Percentiles rank a stretch among this genome's conserved stretches.
These are phyloP conservation scores for Drosophila pachea DNA, from an alignment of 1,140 invertebrate species.

Conservation along the genomic window DNA sequence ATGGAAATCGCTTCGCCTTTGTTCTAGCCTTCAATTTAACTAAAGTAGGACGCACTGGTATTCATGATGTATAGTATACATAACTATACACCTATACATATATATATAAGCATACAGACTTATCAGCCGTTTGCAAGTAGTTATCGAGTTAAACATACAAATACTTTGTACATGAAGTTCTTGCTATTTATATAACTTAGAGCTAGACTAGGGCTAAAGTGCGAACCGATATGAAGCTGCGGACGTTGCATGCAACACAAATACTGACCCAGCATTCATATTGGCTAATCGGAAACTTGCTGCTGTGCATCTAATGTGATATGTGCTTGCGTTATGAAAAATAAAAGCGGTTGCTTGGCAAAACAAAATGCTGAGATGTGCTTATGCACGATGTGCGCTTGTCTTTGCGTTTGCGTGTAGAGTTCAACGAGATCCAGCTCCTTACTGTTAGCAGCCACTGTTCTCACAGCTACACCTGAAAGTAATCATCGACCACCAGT, in stretches of 20 bases:
- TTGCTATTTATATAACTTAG: constrained; percentile 26
- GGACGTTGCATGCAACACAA: constrained; percentile 8
- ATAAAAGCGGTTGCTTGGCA: constrained; percentile 68
- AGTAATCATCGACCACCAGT: constrained; percentile 70
- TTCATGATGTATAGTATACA: constrained; percentile 36
- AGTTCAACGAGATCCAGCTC: constrained; percentile 64
- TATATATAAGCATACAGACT: constrained; percentile 13
- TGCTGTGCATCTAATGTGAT: constrained; percentile 34
- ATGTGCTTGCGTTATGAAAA: constrained; percentile 59
- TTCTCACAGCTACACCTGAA: constrained; percentile 60
- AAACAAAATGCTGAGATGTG: constrained; percentile 37
- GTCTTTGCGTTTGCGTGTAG: constrained; percentile 4
- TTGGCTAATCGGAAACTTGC: constrained; percentile 40
- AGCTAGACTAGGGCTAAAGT: constrained; percentile 56
- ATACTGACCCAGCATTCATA: not conserved
- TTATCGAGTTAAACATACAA: constrained; percentile 60
- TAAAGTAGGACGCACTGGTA: constrained; percentile 74
- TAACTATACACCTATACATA: constrained; percentile 1
- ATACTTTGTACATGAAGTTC: constrained; percentile 70
- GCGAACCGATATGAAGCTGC: constrained; percentile 67
- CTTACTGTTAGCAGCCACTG: constrained; percentile 15
- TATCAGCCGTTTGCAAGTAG: constrained; percentile 35
- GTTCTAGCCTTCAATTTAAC: constrained; percentile 52
- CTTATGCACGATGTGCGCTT: constrained; percentile 1
- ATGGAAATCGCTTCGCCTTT: constrained; percentile 46